Base-by-base conservation (phyloP, 2,888 invertebrate species). In the Anagyrus pseudococci region DNA sequence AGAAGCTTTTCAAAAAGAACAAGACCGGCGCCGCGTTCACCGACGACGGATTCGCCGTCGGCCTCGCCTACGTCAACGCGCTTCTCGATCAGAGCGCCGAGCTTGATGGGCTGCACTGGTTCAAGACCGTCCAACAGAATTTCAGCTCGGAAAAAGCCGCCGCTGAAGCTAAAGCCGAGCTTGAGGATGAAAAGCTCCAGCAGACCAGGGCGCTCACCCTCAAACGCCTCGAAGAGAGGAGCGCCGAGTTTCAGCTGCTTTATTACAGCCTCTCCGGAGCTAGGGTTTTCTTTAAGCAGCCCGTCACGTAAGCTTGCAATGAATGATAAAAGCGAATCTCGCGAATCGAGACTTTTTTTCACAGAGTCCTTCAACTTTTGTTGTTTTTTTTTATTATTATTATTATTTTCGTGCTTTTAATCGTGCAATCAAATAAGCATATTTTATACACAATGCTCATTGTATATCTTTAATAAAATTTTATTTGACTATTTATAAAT, bases 11-110 rank as follows among this genome's bases (percentile, higher is more conserved):
- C 66, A 96, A 96, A 78, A 95, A 94, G 77, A 92, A 92, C 77
- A 92, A 91, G 82, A 84, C 85, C 15, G 94, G 93, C 15, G 92
- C 94, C 52, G 89, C 94, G 1, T 96, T 99, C 77, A 96, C 97
- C 13, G 98, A 99, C 81, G 99, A 99, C 82, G 99, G 99, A 15
- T 98, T 99, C 83, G 93, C 96, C 4, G 93, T 99, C 88, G 99
- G 98, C 77, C 83, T 92, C 37, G 96, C 98, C 0, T 99, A 96
- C 75, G 91, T 98, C 70, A 85, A 98, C 64, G 94, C 93, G 77
- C 84, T 98, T 64, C 82, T 98, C 47, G 90, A 95, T 78, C 96
- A 97, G 82, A 87, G 86, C 71, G 78, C 81, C 20, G 92, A 93
- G 73, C 92, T 98, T 77, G 95, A 98, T 82, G 89, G 94, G 0